Conservation (phyloP, 2,113 vertebrate genomes). For the Barnardius zonarius region DNA sequence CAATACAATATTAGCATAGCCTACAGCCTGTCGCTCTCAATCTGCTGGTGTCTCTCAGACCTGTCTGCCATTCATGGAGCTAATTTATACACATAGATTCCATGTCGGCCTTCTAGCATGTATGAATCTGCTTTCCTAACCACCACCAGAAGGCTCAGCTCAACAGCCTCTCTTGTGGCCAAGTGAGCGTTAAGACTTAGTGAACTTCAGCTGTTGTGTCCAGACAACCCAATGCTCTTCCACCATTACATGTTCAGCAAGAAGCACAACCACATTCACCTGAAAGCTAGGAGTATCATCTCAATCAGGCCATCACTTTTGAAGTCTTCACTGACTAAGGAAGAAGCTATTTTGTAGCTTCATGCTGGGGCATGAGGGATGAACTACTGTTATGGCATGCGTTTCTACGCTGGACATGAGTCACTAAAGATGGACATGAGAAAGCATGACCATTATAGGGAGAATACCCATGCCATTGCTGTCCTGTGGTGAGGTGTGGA, state of each 20-base stretch:
- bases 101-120: not conserved
- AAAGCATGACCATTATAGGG: not conserved
- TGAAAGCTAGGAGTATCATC: not conserved
- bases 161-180: not conserved
- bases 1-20: not conserved
- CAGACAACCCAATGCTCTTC: fast-evolving
- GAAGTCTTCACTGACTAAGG: not conserved
- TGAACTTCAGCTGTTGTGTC: not conserved
- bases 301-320: not conserved
- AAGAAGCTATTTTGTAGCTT: not conserved
- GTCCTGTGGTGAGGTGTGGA: not conserved
- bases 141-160: not conserved
- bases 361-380: not conserved
- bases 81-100: not conserved
- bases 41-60: not conserved
- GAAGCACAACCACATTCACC: not conserved
- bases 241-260: not conserved
- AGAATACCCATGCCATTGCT: not conserved
- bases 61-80: not conserved
- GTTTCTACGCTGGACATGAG: fast-evolving
- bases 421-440: not conserved
- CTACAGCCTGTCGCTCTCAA: not conserved
- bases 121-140: not conserved
- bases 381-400: fast-evolving
- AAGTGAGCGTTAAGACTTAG: not conserved